Evolutionary conservation across 2,797 vertebrate species (phyloP), one percentile per base, ranked within the genome.

Genomic region (Acipenser transmontanus): DNA sequence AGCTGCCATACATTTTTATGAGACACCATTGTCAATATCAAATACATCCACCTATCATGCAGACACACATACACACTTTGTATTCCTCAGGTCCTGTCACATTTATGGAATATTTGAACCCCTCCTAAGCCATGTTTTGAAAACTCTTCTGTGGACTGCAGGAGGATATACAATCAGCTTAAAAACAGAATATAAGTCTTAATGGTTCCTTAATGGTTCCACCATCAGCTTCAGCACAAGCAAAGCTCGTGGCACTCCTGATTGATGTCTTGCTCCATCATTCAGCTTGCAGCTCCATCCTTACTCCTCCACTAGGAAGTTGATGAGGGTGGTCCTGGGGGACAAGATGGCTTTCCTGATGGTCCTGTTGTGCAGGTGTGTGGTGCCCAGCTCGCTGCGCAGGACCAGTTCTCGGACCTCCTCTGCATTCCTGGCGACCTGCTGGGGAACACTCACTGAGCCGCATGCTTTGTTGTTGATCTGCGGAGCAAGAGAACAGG

Each of bases 381-480:
- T 77, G 67, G 70, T 70, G 3, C 96, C 96, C 1, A 99, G 77
- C 0, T 91, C 84, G 62, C 96, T 98, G 47, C 88, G 87, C 68
- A 98, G 72, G 60, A 99, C 82, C 5, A 97, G 84, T 63, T 89
- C 81, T 0, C 78, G 88, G 57, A 97, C 91, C 77, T 66, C 82
- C 71, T 92, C 89, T 13, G 73, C 69, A 68, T 94, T 91, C 78
- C 73, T 88, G 66, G 93, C 88, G 47, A 86, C 81, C 48, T 88
- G 76, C 51, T 86, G 84, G 61, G 96, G 94, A 63, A 99, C 85
- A 0, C 70, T 74, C 67, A 99, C 78, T 50, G 72, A 88, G 68
- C 97, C 97, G 0, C 86, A 95, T 14, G 69, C 68, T 81, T 92
- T 93, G 84, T 99, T 99, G 88, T 98, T 99, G 74, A 99, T 93